Base-by-base conservation (phyloP, 1,140 invertebrate genomes). In the Chymomyza costata region DNA sequence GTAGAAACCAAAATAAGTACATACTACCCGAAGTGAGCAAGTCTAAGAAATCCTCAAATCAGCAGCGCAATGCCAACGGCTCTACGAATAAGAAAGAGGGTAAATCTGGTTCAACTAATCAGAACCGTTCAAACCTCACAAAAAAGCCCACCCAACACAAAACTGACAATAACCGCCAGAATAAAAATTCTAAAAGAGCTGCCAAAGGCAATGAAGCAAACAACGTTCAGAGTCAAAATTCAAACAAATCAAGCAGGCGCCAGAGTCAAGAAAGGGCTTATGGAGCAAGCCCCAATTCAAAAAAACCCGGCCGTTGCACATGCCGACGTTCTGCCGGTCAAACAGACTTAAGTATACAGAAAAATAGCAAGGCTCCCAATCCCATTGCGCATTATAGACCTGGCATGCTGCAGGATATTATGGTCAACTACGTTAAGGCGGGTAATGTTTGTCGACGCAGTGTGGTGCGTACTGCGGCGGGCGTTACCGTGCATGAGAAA, bases 391-490 rank as follows among this genome's bases (percentile, higher is more conserved):
- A 80, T 11, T 78, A 57, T 13, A 35, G 54, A 3, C 58, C 71
- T 2, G 67, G 73, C 1, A 47, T 39, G 38, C 6, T 64, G n/a
- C 17, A 52, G 13, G 50, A 40, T 8, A n/a, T n/a, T n/a, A 63
- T 63, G 1, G 19, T 48, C 5, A 46, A 58, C 14, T 59, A 50
- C 18, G 32, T 57, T 0, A 39, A 56, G 1, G 25, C 21, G 1
- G 63, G 71, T 5, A 56, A 62, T 13, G 16, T 50, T n/a, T 39
- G 21, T 1, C 51, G 62, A 0, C 63, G 63, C 1, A 47, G 73
- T 1, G 31, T 78, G 2, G 59, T 73, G 0, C 73, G 71, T 5
- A 78, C 71, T 0, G 71, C 71, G 0, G 71, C 71, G n/a, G 71
- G 71, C 0, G 58, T 71, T 0, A 78, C 73, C 1, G 25, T 80